A percentile compares a stretch with the other conserved stretches of the same genome.
Evolutionary conservation across 2,113 vertebrate species (phyloP).

Genomic region (Cynocephalus volans): DNA sequence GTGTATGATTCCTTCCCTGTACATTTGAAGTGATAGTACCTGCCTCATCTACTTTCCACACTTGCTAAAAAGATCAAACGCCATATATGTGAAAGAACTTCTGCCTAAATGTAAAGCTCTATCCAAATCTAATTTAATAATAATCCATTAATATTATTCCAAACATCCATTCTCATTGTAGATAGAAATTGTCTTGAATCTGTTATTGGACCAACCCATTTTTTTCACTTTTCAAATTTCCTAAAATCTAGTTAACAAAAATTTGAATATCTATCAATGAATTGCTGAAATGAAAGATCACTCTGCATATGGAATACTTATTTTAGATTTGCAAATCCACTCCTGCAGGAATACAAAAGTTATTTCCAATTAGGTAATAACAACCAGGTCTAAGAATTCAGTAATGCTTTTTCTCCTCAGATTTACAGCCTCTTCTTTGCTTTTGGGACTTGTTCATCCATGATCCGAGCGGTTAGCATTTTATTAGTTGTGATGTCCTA

Average conservation of each 20-base stretch:
- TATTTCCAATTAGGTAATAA: not conserved
- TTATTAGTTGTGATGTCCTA: constrained; percentile 43
- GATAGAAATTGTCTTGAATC: not conserved
- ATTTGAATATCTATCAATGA: not conserved
- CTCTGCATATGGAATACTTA: not conserved
- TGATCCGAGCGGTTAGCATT: not conserved
- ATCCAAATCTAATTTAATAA: not conserved
- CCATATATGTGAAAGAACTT: not conserved
- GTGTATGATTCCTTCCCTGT: not conserved
- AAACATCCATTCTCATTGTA: not conserved
- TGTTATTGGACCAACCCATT: not conserved
- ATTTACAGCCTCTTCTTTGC: not conserved
- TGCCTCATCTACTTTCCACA: not conserved
- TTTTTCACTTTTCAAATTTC: not conserved
- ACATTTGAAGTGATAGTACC: not conserved
- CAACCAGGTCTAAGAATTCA: not conserved
- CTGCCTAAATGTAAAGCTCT: not conserved
- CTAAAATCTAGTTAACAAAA: constrained; percentile 30
- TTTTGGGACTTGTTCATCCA: not conserved
- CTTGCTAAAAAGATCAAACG: not conserved
- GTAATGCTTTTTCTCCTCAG: not conserved
- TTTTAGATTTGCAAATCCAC: not conserved
- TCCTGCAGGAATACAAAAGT: not conserved
- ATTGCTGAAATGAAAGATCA: not conserved
- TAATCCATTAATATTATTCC: not conserved